Conservation (phyloP, 30 jellyfish, hydroid and myxozoan genomes). For the Aurelia aurita region DNA sequence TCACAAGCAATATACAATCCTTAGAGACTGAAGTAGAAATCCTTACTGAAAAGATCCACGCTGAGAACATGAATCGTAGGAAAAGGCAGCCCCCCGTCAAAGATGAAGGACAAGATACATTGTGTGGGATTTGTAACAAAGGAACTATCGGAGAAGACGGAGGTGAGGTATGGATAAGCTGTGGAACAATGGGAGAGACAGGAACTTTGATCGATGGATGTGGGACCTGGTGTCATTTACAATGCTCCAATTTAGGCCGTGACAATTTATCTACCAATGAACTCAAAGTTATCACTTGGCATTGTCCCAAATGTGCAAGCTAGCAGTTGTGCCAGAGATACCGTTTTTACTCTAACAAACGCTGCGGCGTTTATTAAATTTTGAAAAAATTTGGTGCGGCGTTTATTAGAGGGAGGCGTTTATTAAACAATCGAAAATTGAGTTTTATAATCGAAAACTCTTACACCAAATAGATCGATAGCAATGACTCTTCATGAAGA, state of each 20-base stretch:
- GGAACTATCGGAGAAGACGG: neutral
- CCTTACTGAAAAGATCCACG: neutral
- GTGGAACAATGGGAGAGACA: neutral
- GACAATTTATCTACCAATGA: constrained; percentile 11
- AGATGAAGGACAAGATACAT: neutral
- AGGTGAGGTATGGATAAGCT: constrained; percentile 1
- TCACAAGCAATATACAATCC: neutral
- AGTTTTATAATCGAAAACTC: too few species aligned
- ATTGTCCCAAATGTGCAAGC: constrained; percentile 29
- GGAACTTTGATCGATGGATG: neutral
- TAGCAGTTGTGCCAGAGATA: too few species aligned
- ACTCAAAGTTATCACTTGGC: constrained; percentile 31
- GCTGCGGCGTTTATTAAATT: too few species aligned
- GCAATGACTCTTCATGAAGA: too few species aligned
- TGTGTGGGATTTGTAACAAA: neutral
- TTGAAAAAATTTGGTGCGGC: too few species aligned
- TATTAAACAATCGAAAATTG: too few species aligned
- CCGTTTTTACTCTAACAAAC: too few species aligned
- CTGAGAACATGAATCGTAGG: too few species aligned
- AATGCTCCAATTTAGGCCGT: constrained; percentile 28
- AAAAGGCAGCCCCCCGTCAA: neutral
- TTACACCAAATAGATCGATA: too few species aligned
- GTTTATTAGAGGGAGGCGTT: too few species aligned
- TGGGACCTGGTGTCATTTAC: constrained; percentile 44
- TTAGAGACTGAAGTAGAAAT: neutral